These are phyloP conservation scores for Drosophila yakuba DNA, from an alignment of 1,140 invertebrate genomes.

Conservation along the genomic window DNA sequence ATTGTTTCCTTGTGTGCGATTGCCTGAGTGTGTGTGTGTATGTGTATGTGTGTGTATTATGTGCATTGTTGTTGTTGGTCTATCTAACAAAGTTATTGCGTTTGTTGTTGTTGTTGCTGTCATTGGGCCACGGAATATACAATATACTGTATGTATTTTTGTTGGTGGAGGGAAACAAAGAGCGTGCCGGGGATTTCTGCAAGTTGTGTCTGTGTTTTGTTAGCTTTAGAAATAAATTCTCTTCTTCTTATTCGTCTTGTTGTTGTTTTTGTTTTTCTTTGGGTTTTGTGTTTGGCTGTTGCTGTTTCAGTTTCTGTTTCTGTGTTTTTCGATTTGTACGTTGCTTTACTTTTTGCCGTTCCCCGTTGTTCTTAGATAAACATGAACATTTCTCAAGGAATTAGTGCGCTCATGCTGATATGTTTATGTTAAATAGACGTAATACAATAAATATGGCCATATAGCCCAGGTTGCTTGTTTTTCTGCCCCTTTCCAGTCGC, in stretches of 20 bases:
- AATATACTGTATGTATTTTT: slow-evolving; percentile 2
- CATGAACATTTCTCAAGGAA: slow-evolving; percentile 40
- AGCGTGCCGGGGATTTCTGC: slow-evolving; percentile 65
- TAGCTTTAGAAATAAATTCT: slow-evolving; percentile 77
- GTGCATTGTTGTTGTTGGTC: slow-evolving; percentile 47
- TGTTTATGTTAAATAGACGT: slow-evolving; percentile 79
- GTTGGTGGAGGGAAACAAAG: slow-evolving; percentile 8
- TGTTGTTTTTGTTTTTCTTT: slow-evolving; percentile 47
- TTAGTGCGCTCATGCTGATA: slow-evolving; percentile 35
- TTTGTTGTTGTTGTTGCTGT: slow-evolving; percentile 59
- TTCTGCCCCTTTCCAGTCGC: slow-evolving; percentile 50
- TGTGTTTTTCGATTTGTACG: slow-evolving; percentile 56
- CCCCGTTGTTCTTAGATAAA: slow-evolving; percentile 44
- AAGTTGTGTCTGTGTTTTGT: slow-evolving; percentile 81
- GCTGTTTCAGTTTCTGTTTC: slow-evolving; percentile 22
- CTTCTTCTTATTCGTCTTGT: slow-evolving; percentile 21
- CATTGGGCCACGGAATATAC: slow-evolving; percentile 46
- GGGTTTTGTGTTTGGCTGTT: slow-evolving; percentile 28
- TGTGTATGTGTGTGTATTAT: slow-evolving; percentile 34
- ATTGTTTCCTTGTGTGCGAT: slow-evolving; percentile 45
- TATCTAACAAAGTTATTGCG: slow-evolving; percentile 79
- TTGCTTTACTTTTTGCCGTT: slow-evolving; percentile 70
- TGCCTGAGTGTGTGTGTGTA: slow-evolving; percentile 32
- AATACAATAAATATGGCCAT: slow-evolving; percentile 74
- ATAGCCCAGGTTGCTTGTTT: slow-evolving; percentile 55